Percentiles rank a stretch among this genome's conserved stretches.
Evolutionary conservation across 2,888 invertebrate species (phyloP).

Genomic region (Carcina quercana): DNA sequence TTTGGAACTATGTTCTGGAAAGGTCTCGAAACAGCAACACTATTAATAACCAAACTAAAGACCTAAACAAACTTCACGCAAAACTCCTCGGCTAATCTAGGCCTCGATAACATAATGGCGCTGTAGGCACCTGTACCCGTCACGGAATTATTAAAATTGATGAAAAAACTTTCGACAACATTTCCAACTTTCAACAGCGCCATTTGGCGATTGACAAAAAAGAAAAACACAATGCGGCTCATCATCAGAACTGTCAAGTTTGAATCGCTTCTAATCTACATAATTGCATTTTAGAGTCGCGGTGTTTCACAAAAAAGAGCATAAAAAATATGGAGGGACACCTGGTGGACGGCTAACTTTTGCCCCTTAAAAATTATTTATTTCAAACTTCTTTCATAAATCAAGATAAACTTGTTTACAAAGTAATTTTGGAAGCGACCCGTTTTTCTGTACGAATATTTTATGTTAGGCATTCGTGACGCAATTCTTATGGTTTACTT

Average conservation of each 20-base stretch:
- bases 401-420: slow-evolving; percentile 68
- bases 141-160: slow-evolving; percentile 2
- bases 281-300: slow-evolving; percentile 52
- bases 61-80: too few relatives aligned
- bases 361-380: slow-evolving; percentile 68
- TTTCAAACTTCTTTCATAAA: slow-evolving; percentile 69
- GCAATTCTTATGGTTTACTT: too few relatives aligned
- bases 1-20: not conserved
- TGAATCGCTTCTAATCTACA: slow-evolving; percentile 50
- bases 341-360: slow-evolving; percentile 60
- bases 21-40: not conserved
- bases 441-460: slow-evolving; percentile 34
- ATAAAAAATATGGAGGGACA: slow-evolving; percentile 67
- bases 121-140: not conserved
- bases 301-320: slow-evolving; percentile 55
- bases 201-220: slow-evolving; percentile 7
- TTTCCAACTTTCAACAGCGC: slow-evolving; percentile 3
- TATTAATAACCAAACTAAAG: too few relatives aligned
- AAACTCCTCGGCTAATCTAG: not conserved
- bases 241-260: slow-evolving; percentile 23
- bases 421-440: slow-evolving; percentile 58
- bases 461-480: too few relatives aligned
- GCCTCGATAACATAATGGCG: too few relatives aligned
- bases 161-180: slow-evolving; percentile 4
- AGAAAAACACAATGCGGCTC: slow-evolving; percentile 22